phyloP scores from a whole-genome alignment of 2,888 invertebrate genomes.

The Eupithecia abbreviata region DNA sequence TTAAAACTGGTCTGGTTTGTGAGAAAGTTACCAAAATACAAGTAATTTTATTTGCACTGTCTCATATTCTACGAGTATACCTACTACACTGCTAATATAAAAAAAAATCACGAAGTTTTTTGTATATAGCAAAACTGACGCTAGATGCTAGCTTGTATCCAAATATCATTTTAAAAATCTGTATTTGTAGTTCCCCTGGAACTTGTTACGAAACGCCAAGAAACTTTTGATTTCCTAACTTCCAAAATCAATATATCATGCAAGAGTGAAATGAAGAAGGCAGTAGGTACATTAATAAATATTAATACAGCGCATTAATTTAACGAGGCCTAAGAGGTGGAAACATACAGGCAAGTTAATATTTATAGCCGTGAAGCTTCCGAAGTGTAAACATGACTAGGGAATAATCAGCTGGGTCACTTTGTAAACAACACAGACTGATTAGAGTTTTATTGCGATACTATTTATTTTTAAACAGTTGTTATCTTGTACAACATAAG shows the following conservation, averaged over 20 bases:
- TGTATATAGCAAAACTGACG: too few species aligned
- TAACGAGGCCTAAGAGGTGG: slow-evolving; percentile 78
- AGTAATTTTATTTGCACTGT: too few species aligned
- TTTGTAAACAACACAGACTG: not conserved
- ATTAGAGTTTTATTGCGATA: too few species aligned
- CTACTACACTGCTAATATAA: too few species aligned
- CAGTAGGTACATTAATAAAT: slow-evolving; percentile 77
- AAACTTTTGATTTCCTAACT: slow-evolving; percentile 7
- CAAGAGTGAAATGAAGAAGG: slow-evolving; percentile 46
- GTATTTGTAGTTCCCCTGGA: not conserved
- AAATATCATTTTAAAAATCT: not conserved
- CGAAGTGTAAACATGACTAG: slow-evolving; percentile 53
- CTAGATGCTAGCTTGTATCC: not conserved
- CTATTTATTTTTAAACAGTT: too few species aligned
- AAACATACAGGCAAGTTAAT: slow-evolving; percentile 76
- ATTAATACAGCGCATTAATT: slow-evolving; percentile 79
- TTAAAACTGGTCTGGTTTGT: too few species aligned
- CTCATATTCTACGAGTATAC: too few species aligned
- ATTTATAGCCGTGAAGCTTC: slow-evolving; percentile 73
- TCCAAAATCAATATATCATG: slow-evolving; percentile 9
- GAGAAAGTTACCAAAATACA: too few species aligned
- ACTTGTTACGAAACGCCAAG: not conserved
- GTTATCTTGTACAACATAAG: too few species aligned
- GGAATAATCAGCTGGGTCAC: slow-evolving; percentile 14
- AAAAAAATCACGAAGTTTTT: too few species aligned